Base-by-base conservation (phyloP, 2,888 invertebrate genomes). In the Lasioglossum zephyrum region DNA sequence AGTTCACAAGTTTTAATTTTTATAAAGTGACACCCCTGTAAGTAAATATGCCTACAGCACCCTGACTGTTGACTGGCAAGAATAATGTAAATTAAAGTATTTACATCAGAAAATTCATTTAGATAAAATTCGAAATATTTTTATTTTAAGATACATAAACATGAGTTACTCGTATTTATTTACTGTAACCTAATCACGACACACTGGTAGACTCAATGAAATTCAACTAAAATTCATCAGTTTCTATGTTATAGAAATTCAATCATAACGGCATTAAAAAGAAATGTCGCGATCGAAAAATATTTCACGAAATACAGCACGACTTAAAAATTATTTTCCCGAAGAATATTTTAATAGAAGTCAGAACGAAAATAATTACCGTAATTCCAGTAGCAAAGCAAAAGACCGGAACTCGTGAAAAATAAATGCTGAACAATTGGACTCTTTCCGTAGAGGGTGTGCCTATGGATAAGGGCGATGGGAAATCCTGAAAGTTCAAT, bases 371-470 rank as follows among this genome's bases (percentile, higher is more conserved):
- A 77, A 82, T 72, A 89, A 94, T 95, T 95, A 96, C 99, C 98
- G 96, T 98, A 99, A 94, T 99, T 99, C 95, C 97, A 98, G 91
- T 97, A 97, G 75, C 98, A 98, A 88, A 99, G 95, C 2, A 96
- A 95, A 8, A 98, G 93, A 22, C 99, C 99, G 86, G 96, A 96
- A 0, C 96, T 39, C 11, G 97, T 96, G 93, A 98, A 98, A 95
- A 96, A 98, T 16, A 97, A 77, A 94, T 99, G 98, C 94, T 98
- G 97, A 53, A 96, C 76, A 36, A 94, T 92, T 26, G 96, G 95
- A 66, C 95, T 93, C 90, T 96, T 96, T 26, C 96, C 96, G 92
- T 96, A 96, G 3, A 98, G 89, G 74, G 95, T 95, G 81, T 96
- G 95, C 76, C 97, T 96, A 93, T 98, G 97, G 76, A 97, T 87